Conservation (phyloP, 2,888 invertebrate species). For the Pyrgus malvae region DNA sequence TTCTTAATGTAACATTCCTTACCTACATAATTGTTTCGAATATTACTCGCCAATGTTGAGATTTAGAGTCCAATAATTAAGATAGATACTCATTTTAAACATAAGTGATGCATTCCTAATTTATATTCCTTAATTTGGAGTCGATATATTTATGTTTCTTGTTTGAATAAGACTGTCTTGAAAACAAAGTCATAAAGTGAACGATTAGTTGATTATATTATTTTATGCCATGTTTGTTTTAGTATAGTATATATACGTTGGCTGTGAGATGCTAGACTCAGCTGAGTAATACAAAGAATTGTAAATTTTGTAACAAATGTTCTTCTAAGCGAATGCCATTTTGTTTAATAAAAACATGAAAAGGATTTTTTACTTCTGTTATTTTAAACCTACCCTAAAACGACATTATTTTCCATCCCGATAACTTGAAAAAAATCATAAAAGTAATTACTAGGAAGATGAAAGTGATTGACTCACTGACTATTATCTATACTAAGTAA, state of each 20-base stretch:
- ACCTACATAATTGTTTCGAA: neutral
- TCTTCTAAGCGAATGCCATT: constrained; percentile 46
- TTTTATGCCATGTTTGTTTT: constrained; percentile 16
- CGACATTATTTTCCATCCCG: too few species aligned
- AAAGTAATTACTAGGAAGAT: too few species aligned
- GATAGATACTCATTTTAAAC: constrained; percentile 19
- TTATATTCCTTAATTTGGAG: neutral
- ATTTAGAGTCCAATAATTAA: neutral
- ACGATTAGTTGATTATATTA: neutral
- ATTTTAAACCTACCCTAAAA: constrained; percentile 18
- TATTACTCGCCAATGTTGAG: neutral
- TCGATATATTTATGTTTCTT: constrained; percentile 6
- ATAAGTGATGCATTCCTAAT: constrained; percentile 14
- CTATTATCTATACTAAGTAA: too few species aligned
- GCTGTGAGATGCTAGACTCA: constrained; percentile 64
- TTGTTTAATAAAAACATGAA: constrained; percentile 39
- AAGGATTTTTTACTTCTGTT: constrained; percentile 6
- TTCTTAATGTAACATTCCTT: constrained; percentile 9
- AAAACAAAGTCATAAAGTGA: constrained; percentile 9
- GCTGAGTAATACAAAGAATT: constrained; percentile 45
- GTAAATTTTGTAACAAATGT: constrained; percentile 55
- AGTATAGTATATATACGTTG: constrained; percentile 39
- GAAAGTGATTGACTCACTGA: too few species aligned
- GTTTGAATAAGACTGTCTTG: constrained; percentile 22
- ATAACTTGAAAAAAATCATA: too few species aligned